Base-by-base conservation (phyloP, 2,797 vertebrate genomes). In the Leuciscus waleckii region DNA sequence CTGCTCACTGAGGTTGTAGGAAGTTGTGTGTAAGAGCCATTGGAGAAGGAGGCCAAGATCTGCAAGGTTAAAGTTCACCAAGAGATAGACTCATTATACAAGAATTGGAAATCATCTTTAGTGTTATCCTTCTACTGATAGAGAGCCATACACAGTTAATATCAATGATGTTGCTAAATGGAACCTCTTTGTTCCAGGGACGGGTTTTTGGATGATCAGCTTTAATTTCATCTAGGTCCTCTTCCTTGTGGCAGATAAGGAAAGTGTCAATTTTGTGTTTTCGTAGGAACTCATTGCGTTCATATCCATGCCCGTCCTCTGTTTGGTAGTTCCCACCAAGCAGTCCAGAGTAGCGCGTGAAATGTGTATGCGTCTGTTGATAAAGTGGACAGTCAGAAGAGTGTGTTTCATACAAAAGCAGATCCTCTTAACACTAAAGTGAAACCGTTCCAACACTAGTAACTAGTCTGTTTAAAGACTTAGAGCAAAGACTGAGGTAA, bases 261-360 rank as follows among this genome's bases (percentile, higher is more conserved):
- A 97, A 99, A 8, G 98, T 98, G 92, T 99, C 98, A 29, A 99
- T 99, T 85, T 98, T 97, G 89, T 99, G 97, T 88, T 96, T 98
- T 81, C 94, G 94, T 85, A 99, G 91, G 91, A 99, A 99, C 87
- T 99, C 98, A 11, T 96, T 99, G 77, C 98, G 96, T 71, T 99
- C 97, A 56, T 96, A 95, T 1, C 98, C 98, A 0, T 95, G 96
- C 1, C 98, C 98, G 7, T 97, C 97, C 90, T 99, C 98, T 0
- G 94, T 95, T 85, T 94, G 87, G 83, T 94, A 96, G 83, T 61
- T 88, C 11, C 94, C 95, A 4, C 89, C 2, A 96, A 89, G 79
- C 93, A 94, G 87, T 96, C 93, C 83, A 95, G 90, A 4, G 95
- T 96, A 0, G 94, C 93, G 56, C 92, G 92, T 3, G 95, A 96